Conservation (phyloP, 2,797 vertebrate species). For the Melanogrammus aeglefinus region DNA sequence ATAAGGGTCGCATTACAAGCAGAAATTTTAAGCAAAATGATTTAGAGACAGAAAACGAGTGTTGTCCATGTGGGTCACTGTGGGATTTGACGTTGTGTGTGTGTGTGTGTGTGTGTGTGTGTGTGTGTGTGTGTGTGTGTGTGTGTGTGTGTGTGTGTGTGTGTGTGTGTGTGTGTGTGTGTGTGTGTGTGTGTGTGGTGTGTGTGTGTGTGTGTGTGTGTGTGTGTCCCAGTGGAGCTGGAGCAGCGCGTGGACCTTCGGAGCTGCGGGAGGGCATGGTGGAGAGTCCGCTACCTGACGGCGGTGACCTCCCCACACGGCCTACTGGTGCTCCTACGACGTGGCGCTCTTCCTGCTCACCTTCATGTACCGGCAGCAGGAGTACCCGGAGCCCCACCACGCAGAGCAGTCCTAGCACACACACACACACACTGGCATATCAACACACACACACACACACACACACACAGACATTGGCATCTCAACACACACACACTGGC, state of each 20-base stretch:
- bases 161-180: slow-evolving; percentile 1
- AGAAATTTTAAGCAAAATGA: no score
- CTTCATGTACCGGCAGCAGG: slow-evolving; percentile 88
- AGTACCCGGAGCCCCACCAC: slow-evolving; percentile 49
- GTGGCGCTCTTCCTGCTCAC: slow-evolving; percentile 94
- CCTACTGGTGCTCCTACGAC: slow-evolving; percentile 95
- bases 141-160: not conserved
- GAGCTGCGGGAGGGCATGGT: slow-evolving; percentile 93
- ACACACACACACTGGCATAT: slow-evolving; percentile 15
- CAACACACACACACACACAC: slow-evolving; percentile 22
- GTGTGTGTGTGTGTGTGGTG: not conserved
- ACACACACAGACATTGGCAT: no score
- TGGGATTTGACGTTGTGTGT: no score
- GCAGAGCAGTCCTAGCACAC: slow-evolving; percentile 40
- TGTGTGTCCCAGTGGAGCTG: slow-evolving; percentile 78
- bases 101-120: not conserved
- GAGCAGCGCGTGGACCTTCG: slow-evolving; percentile 92
- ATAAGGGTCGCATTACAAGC: no score
- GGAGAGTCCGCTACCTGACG: slow-evolving; percentile 95
- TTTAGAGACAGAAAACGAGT: no score
- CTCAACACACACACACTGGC: not conserved
- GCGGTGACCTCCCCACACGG: slow-evolving; percentile 94
- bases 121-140: not conserved
- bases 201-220: not conserved
- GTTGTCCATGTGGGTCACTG: not conserved